phyloP scores from a whole-genome alignment of 2,888 invertebrate genomes.

The Melieria crassipennis region DNA sequence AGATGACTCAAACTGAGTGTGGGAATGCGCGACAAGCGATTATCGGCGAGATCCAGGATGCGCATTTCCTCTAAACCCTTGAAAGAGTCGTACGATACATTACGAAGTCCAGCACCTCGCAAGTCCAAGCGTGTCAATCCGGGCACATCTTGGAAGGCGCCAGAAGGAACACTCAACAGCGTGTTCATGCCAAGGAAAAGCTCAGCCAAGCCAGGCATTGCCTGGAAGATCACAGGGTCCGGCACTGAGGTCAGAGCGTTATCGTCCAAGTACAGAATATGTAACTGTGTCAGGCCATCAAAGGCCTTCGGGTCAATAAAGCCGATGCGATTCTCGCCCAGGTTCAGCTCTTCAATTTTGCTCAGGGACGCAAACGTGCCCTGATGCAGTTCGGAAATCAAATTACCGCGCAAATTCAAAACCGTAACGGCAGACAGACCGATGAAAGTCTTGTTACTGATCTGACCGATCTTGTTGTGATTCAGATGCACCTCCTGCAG shows the following conservation, averaged over 20 bases:
- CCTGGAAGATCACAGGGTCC: constrained; percentile 75
- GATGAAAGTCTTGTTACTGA: constrained; percentile 83
- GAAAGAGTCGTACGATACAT: constrained; percentile 82
- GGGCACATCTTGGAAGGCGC: constrained; percentile 83
- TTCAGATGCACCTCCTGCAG: constrained; percentile 84
- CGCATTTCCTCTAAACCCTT: constrained; percentile 79
- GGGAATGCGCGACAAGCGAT: constrained; percentile 79
- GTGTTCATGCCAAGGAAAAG: constrained; percentile 87
- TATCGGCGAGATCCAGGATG: constrained; percentile 80
- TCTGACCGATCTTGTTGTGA: constrained; percentile 84
- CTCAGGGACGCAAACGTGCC: constrained; percentile 79
- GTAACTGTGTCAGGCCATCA: constrained; percentile 77
- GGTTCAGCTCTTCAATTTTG: constrained; percentile 84
- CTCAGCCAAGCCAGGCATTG: constrained; percentile 82
- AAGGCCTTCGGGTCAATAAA: constrained; percentile 83
- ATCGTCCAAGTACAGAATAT: constrained; percentile 85
- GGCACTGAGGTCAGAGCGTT: constrained; percentile 83
- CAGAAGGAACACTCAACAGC: constrained; percentile 78
- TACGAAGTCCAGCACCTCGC: constrained; percentile 81
- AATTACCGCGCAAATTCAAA: constrained; percentile 83
- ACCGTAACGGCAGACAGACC: constrained; percentile 82
- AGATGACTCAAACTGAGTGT: constrained; percentile 78
- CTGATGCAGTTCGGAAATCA: constrained; percentile 80
- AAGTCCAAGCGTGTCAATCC: constrained; percentile 81
- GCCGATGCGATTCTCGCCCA: constrained; percentile 86